Conservation (phyloP, 2,797 vertebrate species). For the Gobionotothen gibberifrons region DNA sequence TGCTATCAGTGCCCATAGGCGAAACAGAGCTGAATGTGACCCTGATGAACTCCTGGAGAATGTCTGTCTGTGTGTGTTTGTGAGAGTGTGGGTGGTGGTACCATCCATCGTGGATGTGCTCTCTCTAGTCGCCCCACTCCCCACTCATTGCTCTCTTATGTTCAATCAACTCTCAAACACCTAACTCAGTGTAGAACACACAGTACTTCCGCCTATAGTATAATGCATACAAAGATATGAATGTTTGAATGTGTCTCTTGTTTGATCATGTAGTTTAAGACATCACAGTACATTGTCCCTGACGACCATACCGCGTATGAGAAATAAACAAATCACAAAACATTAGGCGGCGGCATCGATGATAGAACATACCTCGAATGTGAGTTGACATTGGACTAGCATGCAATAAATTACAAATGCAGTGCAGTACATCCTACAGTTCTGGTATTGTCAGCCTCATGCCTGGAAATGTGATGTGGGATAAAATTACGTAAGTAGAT, state of each 20-base stretch:
- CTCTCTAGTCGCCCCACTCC: slow-evolving; percentile 50
- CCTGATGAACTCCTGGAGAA: slow-evolving; percentile 41
- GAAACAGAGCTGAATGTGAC: slow-evolving; percentile 58
- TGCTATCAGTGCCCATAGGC: slow-evolving; percentile 47
- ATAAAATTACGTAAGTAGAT: slow-evolving; percentile 41
- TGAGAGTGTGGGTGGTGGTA: slow-evolving; percentile 61
- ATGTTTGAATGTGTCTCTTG: neutral
- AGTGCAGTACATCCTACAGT: neutral
- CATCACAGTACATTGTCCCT: neutral
- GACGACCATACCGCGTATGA: neutral
- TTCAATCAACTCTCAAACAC: slow-evolving; percentile 38
- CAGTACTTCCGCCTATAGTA: neutral
- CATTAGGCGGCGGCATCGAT: neutral
- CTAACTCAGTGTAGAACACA: slow-evolving; percentile 18
- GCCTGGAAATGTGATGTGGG: slow-evolving; percentile 36
- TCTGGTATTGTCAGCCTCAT: slow-evolving; percentile 8
- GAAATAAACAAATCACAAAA: slow-evolving; percentile 4
- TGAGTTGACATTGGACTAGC: slow-evolving; percentile 7
- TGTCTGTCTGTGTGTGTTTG: slow-evolving; percentile 40
- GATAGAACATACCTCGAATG: neutral
- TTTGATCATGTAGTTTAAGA: neutral
- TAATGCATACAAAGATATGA: neutral
- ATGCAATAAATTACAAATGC: slow-evolving; percentile 16
- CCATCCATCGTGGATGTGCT: slow-evolving; percentile 62
- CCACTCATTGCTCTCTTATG: slow-evolving; percentile 46